These are phyloP conservation scores for Panthera leo DNA, from an alignment of 2,113 vertebrate genomes.

Conservation along the genomic window DNA sequence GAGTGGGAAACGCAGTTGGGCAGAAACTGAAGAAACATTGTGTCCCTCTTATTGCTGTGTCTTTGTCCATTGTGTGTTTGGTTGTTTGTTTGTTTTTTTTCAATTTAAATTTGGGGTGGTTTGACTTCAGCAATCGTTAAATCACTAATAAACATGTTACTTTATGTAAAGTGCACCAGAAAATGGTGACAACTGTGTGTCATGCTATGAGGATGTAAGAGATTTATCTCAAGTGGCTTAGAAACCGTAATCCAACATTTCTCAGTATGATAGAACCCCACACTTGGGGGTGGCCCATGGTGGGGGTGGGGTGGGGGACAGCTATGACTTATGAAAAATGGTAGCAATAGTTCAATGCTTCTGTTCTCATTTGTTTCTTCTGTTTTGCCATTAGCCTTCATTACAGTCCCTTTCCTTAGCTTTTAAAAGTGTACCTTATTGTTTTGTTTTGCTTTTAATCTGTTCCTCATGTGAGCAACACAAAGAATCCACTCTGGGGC, in stretches of 20 bases:
- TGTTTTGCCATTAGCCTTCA: neutral
- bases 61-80: neutral
- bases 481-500: neutral
- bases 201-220: neutral
- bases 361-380: neutral
- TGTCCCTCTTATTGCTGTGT: neutral
- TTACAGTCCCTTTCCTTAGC: neutral
- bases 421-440: neutral
- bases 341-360: neutral
- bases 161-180: neutral
- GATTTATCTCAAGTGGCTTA: neutral
- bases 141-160: neutral
- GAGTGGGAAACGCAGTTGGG: neutral
- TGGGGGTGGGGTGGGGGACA: accelerated
- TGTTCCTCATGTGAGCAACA: neutral
- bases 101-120: neutral
- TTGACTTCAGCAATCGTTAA: neutral
- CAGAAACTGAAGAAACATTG: neutral
- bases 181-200: neutral
- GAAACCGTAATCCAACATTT: neutral
- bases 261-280: neutral
- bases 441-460: neutral
- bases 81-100: neutral
- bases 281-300: neutral
- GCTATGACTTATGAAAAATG: neutral